Evolutionary conservation across 2,888 invertebrate genomes (phyloP).

Genomic region (Polietes domitor): DNA sequence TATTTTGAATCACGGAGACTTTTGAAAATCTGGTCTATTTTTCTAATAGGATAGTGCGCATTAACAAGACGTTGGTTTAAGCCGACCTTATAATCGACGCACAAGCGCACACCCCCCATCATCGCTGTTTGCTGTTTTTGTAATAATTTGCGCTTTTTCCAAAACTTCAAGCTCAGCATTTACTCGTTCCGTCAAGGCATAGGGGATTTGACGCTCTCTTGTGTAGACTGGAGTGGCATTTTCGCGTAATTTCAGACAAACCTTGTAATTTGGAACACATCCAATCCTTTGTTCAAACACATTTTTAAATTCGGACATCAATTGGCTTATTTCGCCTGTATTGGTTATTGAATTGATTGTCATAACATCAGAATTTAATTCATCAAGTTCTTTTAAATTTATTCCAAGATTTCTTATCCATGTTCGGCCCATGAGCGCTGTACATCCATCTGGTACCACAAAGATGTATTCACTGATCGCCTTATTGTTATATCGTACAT

Average conservation of each 20-base stretch:
- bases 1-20: constrained; percentile 46
- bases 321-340: not conserved
- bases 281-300: constrained; percentile 38
- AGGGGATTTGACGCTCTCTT: constrained; percentile 42
- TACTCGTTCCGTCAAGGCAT: constrained; percentile 38
- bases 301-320: constrained; percentile 15
- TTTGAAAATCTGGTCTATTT: constrained; percentile 48
- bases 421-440: constrained; percentile 38
- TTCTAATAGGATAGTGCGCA: constrained; percentile 29
- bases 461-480: constrained; percentile 11
- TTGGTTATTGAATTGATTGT: not conserved
- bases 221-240: constrained; percentile 35
- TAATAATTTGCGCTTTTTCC: constrained; percentile 39
- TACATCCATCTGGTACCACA: constrained; percentile 34
- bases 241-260: constrained; percentile 36
- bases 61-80: constrained; percentile 27
- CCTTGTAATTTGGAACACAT: constrained; percentile 47
- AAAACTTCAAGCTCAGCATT: constrained; percentile 21
- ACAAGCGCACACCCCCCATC: constrained; percentile 26
- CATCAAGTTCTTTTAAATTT: constrained; percentile 26
- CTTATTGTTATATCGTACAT: constrained; percentile 13
- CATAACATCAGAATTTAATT: not conserved
- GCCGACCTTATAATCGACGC: constrained; percentile 40
- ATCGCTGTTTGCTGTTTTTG: constrained; percentile 36
- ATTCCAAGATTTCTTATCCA: constrained; percentile 42